Evolutionary conservation across 2,888 invertebrate genomes (phyloP), one percentile per base, ranked within the genome.

Genomic region (Trimorus sp.): DNA sequence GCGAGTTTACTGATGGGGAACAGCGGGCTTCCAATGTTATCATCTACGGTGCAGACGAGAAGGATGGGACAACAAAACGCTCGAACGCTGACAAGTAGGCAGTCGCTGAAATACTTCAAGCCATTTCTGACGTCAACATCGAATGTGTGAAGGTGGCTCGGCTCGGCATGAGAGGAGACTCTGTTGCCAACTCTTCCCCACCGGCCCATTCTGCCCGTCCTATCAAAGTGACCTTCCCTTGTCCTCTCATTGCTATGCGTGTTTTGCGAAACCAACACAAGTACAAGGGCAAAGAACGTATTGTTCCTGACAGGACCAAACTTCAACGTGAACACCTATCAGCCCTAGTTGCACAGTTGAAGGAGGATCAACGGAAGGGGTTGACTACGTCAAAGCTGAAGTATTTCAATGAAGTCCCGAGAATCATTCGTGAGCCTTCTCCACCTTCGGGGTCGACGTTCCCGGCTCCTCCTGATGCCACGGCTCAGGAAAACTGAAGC

Each of bases 401-500:
- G 45, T 42, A 60, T 45, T 14, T 60, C 15, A 42, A 60, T 9
- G 60, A 16, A n/a, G 12, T 45, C 3, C 42, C 48, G n/a, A 49
- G 45, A 14, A 48, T 62, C n/a, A 42, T 16, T 51, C n/a, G 14
- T 2, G 14, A 14, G 3, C 14, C 9, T 54, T 8, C n/a, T 54
- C 36, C 54, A 54, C 36, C 54, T 26, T n/a, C n/a, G n/a, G n/a
- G n/a, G n/a, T n/a, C n/a, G n/a, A n/a, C n/a, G n/a, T n/a, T n/a
- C n/a, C n/a, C n/a, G n/a, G 26, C 26, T 7, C 5, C 7, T 8
- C 8, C 26, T 26, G 26, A 26, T 54, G 9, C 7, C 6, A 12
- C 45, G 45, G n/a, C 11, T 12, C 62, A 48, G 63, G 63, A 49
- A 63, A 63, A 63, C 48, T 63, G 37, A 37, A 1, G 0, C 1